A percentile compares a stretch with the other conserved stretches of the same genome.
Evolutionary conservation across 2,113 vertebrate species (phyloP).

Genomic region (Apteryx mantelli): DNA sequence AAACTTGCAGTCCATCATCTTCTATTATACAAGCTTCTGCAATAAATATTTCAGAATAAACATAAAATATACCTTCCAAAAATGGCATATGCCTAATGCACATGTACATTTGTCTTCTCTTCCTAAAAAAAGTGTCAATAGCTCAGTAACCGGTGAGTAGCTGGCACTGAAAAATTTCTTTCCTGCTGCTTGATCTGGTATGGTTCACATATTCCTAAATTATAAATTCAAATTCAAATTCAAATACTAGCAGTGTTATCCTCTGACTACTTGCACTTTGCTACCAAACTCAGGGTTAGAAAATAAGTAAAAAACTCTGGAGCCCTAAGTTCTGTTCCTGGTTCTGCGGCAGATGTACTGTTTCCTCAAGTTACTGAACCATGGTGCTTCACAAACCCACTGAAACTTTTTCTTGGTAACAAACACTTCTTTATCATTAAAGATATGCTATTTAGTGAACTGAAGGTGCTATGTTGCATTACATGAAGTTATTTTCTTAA

Average conservation of each 20-base stretch:
- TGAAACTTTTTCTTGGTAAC: not conserved
- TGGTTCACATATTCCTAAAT: not conserved
- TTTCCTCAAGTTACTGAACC: not conserved
- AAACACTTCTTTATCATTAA: not conserved
- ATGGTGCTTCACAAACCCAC: not conserved
- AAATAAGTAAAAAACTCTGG: not conserved
- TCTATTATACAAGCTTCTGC: not conserved
- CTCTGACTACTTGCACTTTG: not conserved
- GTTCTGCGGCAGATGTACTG: not conserved
- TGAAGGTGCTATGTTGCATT: not conserved
- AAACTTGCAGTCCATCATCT: not conserved
- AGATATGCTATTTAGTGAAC: not conserved
- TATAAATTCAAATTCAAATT: not conserved
- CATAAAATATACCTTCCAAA: not conserved
- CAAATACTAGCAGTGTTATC: not conserved
- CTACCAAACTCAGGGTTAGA: not conserved
- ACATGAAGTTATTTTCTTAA: not conserved
- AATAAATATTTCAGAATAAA: not conserved
- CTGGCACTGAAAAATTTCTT: not conserved
- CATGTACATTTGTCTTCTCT: not conserved
- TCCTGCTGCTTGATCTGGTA: not conserved
- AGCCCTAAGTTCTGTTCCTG: not conserved
- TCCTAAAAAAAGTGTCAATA: not conserved
- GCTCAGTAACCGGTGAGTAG: not conserved
- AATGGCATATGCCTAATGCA: not conserved